Percentiles rank a stretch among this genome's conserved stretches.
Conservation (phyloP, 2,797 vertebrate species). For the Sardinella longiceps region DNA sequence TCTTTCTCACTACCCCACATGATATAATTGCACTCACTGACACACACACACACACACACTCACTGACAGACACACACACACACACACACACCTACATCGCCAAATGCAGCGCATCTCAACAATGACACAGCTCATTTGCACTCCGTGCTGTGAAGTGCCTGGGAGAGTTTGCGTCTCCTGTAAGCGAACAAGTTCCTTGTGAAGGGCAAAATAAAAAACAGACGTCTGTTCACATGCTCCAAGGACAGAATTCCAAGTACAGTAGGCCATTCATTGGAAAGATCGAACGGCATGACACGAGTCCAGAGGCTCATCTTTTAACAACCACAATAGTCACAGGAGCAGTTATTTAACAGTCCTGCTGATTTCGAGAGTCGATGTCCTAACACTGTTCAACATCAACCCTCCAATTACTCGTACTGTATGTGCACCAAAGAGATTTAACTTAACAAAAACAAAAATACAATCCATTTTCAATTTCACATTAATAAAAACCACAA, state of each 20-base stretch:
- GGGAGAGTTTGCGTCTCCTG: background rate
- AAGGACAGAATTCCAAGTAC: slow-evolving; percentile 47
- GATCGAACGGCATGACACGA: background rate
- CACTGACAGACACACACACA: background rate
- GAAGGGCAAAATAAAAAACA: background rate
- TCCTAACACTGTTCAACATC: slow-evolving; percentile 56
- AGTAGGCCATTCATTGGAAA: slow-evolving; percentile 50
- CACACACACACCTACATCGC: background rate
- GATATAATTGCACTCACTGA: background rate
- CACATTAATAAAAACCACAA: slow-evolving; percentile 50
- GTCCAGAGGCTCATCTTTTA: background rate
- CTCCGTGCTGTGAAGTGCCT: background rate
- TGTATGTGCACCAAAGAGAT: slow-evolving; percentile 48
- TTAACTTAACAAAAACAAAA: slow-evolving; percentile 54
- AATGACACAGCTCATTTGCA: slow-evolving; percentile 16
- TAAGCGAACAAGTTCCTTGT: slow-evolving; percentile 1
- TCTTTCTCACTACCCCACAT: background rate
- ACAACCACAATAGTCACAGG: slow-evolving; percentile 39
- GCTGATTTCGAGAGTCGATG: background rate
- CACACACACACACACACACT: background rate
- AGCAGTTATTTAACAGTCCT: slow-evolving; percentile 11
- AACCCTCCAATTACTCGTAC: slow-evolving; percentile 51
- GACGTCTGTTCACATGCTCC: slow-evolving; percentile 49
- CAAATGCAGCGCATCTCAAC: background rate
- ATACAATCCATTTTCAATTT: slow-evolving; percentile 49